Percentiles rank a stretch among this genome's conserved stretches.
These are phyloP conservation scores for Balearica regulorum DNA, from an alignment of 2,797 vertebrate species.

Conservation along the genomic window DNA sequence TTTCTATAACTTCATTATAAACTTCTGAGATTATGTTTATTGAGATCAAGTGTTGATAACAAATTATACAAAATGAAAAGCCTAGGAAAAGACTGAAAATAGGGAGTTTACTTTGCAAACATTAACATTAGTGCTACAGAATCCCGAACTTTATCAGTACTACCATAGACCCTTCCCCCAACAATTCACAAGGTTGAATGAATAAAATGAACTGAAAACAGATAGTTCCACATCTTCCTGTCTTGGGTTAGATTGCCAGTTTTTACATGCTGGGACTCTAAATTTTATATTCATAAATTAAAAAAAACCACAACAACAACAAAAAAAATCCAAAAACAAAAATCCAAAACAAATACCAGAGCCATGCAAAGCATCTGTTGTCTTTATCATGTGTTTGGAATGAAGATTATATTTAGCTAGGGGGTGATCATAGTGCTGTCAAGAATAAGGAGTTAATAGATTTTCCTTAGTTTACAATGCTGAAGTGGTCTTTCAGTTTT, in stretches of 20 bases:
- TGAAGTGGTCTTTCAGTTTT: not conserved
- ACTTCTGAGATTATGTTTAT: not conserved
- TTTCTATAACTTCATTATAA: not conserved
- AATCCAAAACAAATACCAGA: not conserved
- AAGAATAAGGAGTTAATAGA: not conserved
- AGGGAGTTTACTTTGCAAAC: not conserved
- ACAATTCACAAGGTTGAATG: not conserved
- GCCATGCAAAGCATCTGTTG: constrained; percentile 46
- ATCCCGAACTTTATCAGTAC: not conserved
- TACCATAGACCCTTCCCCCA: not conserved
- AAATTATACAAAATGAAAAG: constrained; percentile 5
- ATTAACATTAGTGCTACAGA: not conserved
- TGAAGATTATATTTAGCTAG: not conserved
- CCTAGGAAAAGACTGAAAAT: not conserved
- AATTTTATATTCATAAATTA: constrained; percentile 7
- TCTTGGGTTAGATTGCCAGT: not conserved
- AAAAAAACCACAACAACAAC: not conserved
- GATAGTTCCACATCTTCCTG: not conserved
- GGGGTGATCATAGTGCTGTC: not conserved
- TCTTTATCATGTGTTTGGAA: not conserved
- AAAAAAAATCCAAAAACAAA: too few species aligned
- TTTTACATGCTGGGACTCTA: not conserved
- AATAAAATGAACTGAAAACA: not conserved
- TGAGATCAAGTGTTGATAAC: not conserved
- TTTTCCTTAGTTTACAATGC: not conserved